Base-by-base conservation (phyloP, 2,888 invertebrate genomes). In the Thereva unica region DNA sequence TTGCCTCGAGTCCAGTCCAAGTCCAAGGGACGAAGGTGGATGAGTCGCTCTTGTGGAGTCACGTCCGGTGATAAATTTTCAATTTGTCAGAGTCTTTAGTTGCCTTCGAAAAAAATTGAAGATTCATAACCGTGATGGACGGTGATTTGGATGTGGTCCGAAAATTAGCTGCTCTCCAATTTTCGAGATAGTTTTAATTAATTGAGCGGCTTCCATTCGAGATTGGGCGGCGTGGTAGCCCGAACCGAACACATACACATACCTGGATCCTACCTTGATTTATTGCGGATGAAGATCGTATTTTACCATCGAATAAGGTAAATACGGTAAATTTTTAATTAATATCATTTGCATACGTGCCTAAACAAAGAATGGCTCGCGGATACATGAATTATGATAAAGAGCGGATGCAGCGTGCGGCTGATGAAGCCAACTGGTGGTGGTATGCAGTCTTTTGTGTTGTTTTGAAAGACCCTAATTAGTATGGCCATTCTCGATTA, bases 41-140 rank as follows among this genome's bases (percentile, higher is more conserved):
- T 59, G 57, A 50, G 50, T 41, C 41, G 41, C 50, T 61, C 61
- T 23, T 23, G 23, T 23, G 23, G 23, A 61, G 41, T 61, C 61
- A 61, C 50, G 61, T 61, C 61, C 50, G 61, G 61, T 50, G 61
- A 61, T 61, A 61, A 61, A 61, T 61, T 61, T 61, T 61, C 61
- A 61, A 61, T 61, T 61, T 50, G 50, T 61, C 61, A 61, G 50
- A 50, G 50, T 50, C 57, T 40, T 44, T 12, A 50, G 37, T 61
- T 61, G 41, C 50, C 12, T 34, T 47, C 50, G 38, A 12, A 12
- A 9, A 38, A 41, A 50, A 40, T 41, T 8, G 9, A 23, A 10
- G 34, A 41, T 50, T 50, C 34, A 9, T 50, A 4, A 38, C 10
- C 23, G 23, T 23, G 23, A 23, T 23, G 23, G 23, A 23, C 23